These are phyloP conservation scores for Doryteuthis pealeii DNA, from an alignment of 1,140 invertebrate species.

Conservation along the genomic window DNA sequence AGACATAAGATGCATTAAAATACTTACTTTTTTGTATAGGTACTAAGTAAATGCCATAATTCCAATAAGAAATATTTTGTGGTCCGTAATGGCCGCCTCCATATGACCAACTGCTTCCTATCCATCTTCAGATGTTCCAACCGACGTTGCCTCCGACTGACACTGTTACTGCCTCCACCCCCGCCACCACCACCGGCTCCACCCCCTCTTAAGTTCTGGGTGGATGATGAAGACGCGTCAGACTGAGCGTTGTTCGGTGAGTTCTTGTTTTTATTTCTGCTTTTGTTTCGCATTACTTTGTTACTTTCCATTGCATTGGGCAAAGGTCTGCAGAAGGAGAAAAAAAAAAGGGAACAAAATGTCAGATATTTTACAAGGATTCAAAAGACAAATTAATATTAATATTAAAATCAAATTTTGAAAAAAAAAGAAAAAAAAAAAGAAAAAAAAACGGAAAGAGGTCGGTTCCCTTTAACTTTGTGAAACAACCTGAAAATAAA, in stretches of 20 bases:
- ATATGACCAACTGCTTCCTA: not conserved
- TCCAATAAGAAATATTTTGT: constrained; percentile 7
- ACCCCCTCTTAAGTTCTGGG: not conserved
- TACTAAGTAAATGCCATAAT: constrained; percentile 3
- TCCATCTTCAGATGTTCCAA: constrained; percentile 4
- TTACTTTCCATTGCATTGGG: constrained; percentile 3
- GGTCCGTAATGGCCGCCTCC: not conserved
- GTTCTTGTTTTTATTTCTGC: constrained; percentile 7
- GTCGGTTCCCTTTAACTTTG: too few species aligned
- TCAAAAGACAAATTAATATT: too few species aligned
- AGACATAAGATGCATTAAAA: too few species aligned
- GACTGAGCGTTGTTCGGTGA: constrained; percentile 1
- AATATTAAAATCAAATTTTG: too few species aligned
- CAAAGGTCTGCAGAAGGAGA: not conserved
- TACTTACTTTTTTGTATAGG: not conserved
- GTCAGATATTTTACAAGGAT: too few species aligned
- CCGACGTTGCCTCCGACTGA: not conserved
- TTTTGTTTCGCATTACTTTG: constrained; percentile 7
- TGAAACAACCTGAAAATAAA: too few species aligned
- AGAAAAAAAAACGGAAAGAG: too few species aligned
- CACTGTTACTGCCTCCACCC: not conserved
- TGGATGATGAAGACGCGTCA: not conserved
- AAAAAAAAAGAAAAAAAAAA: too few species aligned
- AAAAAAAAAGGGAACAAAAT: too few species aligned
- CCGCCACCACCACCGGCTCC: not conserved